Evolutionary conservation across 2,113 vertebrate species (phyloP).

Genomic region (Misgurnus mizolepis): DNA sequence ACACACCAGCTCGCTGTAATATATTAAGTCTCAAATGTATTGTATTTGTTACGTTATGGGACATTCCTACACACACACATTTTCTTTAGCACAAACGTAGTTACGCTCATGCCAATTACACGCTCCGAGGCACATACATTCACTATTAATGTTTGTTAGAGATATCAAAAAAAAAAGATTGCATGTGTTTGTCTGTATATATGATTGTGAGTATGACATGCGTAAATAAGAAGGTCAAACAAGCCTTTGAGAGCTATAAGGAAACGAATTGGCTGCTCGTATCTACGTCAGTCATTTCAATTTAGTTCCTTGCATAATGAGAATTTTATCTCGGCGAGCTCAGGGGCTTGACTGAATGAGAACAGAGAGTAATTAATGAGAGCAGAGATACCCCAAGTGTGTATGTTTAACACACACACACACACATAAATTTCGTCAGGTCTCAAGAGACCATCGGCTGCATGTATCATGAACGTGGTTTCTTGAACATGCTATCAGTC

Average conservation of each 20-base stretch:
- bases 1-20: conserved; percentile 26
- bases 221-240: conserved; percentile 35
- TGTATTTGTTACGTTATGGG: background rate
- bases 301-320: conserved; percentile 76
- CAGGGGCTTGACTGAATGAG: conserved; percentile 74
- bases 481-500: conserved; percentile 17
- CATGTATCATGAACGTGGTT: background rate
- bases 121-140: background rate
- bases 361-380: conserved; percentile 78
- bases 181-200: background rate
- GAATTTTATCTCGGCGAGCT: conserved; percentile 75
- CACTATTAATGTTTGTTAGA: background rate
- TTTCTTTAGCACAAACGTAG: background rate
- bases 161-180: background rate
- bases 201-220: background rate
- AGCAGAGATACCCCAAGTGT: conserved; percentile 63
- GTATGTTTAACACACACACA: conserved; percentile 61
- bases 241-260: background rate
- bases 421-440: background rate
- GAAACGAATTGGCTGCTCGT: background rate
- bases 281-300: conserved; percentile 60
- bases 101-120: background rate
- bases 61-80: background rate
- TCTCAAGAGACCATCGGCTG: conserved; percentile 4
- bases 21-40: conserved; percentile 26